phyloP scores from a whole-genome alignment of 2,888 invertebrate species.

The Lycaena phlaeas region DNA sequence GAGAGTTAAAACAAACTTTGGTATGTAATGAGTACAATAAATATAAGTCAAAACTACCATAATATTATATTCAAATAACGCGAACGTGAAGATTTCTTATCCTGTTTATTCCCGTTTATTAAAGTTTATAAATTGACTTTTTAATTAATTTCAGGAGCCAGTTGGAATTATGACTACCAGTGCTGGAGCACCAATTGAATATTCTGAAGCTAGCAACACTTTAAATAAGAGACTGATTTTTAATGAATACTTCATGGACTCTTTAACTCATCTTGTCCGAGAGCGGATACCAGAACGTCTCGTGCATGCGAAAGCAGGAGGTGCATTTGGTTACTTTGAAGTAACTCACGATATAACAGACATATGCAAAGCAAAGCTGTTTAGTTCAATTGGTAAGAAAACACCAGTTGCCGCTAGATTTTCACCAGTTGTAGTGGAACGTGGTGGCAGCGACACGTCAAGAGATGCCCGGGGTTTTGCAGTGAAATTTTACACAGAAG shows the following conservation, averaged over 20 bases:
- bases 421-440: conserved; percentile 86
- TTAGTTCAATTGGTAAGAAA: conserved; percentile 80
- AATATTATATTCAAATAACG: too few relatives aligned
- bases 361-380: conserved; percentile 82
- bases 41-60: too few relatives aligned
- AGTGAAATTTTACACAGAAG: conserved; percentile 91
- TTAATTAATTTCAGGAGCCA: conserved; percentile 53
- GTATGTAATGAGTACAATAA: too few relatives aligned
- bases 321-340: conserved; percentile 88
- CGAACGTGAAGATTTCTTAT: too few relatives aligned
- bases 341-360: conserved; percentile 85
- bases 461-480: conserved; percentile 92
- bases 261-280: conserved; percentile 83
- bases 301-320: conserved; percentile 94
- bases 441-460: conserved; percentile 88
- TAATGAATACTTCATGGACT: conserved; percentile 83
- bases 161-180: conserved; percentile 78
- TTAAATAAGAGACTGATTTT: conserved; percentile 85
- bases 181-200: conserved; percentile 83
- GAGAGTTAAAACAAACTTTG: too few relatives aligned
- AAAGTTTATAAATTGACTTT: neutral
- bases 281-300: conserved; percentile 94
- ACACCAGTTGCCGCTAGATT: conserved; percentile 84
- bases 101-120: neutral
- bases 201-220: conserved; percentile 79